Percentiles rank a stretch among this genome's conserved stretches.
These are phyloP conservation scores for Propithecus perrieri DNA, from an alignment of 2,797 vertebrate genomes.

Conservation along the genomic window DNA sequence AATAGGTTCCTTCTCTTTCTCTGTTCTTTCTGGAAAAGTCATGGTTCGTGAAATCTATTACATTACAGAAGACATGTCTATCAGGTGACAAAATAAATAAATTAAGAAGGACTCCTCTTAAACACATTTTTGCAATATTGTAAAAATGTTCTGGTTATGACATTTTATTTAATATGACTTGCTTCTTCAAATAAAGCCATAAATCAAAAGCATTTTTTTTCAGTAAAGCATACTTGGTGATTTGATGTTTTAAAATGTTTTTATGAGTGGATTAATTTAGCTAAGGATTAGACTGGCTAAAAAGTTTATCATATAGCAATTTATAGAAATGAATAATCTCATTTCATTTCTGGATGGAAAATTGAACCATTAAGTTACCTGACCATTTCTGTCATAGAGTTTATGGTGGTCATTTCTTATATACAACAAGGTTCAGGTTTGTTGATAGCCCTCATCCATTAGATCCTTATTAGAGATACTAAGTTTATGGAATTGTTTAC, in stretches of 20 bases:
- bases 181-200: constrained; percentile 22
- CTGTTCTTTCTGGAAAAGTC: constrained; percentile 98
- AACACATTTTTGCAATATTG: neutral
- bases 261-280: constrained; percentile 28
- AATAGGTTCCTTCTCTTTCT: constrained; percentile 98
- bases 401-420: constrained; percentile 16
- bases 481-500: constrained; percentile 11
- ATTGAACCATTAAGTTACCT: neutral
- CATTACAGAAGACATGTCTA: constrained; percentile 98
- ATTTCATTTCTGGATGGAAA: constrained; percentile 37
- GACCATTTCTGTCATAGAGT: neutral
- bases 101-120: neutral
- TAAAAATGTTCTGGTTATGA: neutral
- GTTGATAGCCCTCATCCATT: neutral
- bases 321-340: constrained; percentile 26
- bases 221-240: neutral
- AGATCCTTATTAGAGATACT: neutral
- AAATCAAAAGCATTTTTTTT: neutral
- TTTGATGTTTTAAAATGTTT: constrained; percentile 49
- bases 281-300: neutral
- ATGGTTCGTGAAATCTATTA: constrained; percentile 99
- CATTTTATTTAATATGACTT: constrained; percentile 19
- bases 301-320: neutral
- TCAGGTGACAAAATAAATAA: constrained; percentile 89
- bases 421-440: neutral